Conservation (phyloP, 35 echinoderm and acorn worm species). For the Holothuria glaberrima region DNA sequence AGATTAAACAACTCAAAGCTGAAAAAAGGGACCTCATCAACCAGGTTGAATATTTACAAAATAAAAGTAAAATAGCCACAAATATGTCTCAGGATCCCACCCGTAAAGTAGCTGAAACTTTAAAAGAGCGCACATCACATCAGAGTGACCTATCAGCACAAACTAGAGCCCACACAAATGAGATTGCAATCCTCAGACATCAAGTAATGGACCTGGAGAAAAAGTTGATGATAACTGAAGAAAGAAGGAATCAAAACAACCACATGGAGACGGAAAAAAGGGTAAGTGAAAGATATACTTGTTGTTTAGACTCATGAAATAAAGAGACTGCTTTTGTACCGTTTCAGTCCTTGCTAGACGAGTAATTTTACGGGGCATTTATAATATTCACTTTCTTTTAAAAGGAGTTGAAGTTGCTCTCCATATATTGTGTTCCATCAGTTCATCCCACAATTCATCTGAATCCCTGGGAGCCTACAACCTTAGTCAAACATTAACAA, state of each 20-base stretch:
- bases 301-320: background rate
- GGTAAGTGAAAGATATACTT: background rate
- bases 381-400: background rate
- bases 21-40: slow-evolving; percentile 79
- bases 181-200: slow-evolving; percentile 14
- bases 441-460: too few relatives aligned
- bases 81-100: background rate
- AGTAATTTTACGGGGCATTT: too few relatives aligned
- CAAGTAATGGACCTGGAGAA: slow-evolving; percentile 7
- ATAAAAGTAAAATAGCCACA: background rate
- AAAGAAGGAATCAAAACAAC: background rate
- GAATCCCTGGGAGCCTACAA: too few relatives aligned
- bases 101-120: too few relatives aligned
- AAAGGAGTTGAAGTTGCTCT: too few relatives aligned
- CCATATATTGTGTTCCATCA: too few relatives aligned
- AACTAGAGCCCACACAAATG: slow-evolving; percentile 5
- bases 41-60: slow-evolving; percentile 36
- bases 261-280: background rate
- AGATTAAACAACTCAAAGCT: slow-evolving; percentile 77
- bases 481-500: too few relatives aligned
- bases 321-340: background rate
- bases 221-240: background rate
- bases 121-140: background rate
- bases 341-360: too few relatives aligned
- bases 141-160: background rate